These are phyloP conservation scores for Corythoichthys intestinalis DNA, from an alignment of 2,113 vertebrate genomes.

Conservation along the genomic window DNA sequence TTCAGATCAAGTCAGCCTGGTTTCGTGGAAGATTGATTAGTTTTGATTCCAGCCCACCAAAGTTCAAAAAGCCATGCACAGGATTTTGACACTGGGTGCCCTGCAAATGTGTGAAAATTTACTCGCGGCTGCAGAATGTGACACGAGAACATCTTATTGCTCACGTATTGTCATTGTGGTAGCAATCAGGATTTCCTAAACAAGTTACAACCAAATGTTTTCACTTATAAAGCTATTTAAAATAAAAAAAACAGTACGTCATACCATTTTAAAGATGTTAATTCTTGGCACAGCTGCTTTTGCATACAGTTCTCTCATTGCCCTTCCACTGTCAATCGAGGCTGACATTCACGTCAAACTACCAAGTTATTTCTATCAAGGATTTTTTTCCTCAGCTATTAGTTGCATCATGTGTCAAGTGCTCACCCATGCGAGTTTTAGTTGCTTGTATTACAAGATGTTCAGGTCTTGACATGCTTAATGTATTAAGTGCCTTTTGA, in stretches of 20 bases:
- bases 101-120: constrained; percentile 1
- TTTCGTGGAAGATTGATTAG: neutral
- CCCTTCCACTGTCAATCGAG: neutral
- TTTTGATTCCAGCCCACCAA: neutral
- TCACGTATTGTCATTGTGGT: neutral
- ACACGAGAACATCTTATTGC: neutral
- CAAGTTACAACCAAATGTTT: neutral
- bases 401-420: neutral
- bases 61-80: neutral
- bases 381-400: neutral
- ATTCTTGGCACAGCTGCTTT: no score
- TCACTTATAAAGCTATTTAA: neutral
- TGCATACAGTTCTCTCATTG: no score
- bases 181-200: neutral
- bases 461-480: neutral
- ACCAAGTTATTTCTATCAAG: neutral
- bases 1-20: neutral
- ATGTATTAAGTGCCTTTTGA: neutral
- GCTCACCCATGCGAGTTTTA: no score
- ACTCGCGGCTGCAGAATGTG: constrained; percentile 1
- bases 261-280: neutral
- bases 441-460: no score
- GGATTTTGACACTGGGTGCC: no score
- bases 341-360: neutral
- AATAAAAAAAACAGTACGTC: neutral